Evolutionary conservation across 2,797 vertebrate genomes (phyloP), one percentile per base, ranked within the genome.

Genomic region (Paratrypauchen microcephalus): DNA sequence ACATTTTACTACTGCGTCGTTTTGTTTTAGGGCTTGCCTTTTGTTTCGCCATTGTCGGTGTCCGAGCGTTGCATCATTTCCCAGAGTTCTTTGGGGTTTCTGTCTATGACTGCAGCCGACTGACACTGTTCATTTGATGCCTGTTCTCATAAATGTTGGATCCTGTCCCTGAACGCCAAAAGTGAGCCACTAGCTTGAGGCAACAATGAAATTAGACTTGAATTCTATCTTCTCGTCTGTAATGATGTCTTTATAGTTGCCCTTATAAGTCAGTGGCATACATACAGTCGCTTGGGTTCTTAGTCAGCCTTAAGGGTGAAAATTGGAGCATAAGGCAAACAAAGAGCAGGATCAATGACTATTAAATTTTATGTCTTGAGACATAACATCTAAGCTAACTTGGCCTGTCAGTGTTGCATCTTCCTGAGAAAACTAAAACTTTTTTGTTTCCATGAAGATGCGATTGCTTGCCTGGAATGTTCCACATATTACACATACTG

Each of bases 111-210:
- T 65, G 16, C 63, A 50, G 24, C 65, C 18, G 9, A 54, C 45
- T 80, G 76, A 71, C 73, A 72, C 84, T 80, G 74, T 62, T 84
- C 28, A 82, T 83, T 81, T 72, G 65, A 83, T 83, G 79, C 73
- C 71, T 79, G 75, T 80, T 84, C 66, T 83, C 71, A 84, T 86
- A 74, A 85, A 85, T 86, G 77, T 86, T 85, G 70, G 54, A 83
- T 79, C 60, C 50, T 74, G 74, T 84, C 76, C 68, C 70, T 55
- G 36, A 61, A 78, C 59, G 68, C 61, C 9, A 70, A 57, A 77
- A 78, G 32, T 58, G 45, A 75, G 69, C 67, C 73, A 70, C 78
- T 78, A 72, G 79, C 83, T 86, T 26, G 61, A 79, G 79, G 81
- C 70, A 83, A 78, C 84, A 78, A 59, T 59, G 52, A 71, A 77